Conservation (phyloP, 2,888 invertebrate species). For the Adineta ricciae region DNA sequence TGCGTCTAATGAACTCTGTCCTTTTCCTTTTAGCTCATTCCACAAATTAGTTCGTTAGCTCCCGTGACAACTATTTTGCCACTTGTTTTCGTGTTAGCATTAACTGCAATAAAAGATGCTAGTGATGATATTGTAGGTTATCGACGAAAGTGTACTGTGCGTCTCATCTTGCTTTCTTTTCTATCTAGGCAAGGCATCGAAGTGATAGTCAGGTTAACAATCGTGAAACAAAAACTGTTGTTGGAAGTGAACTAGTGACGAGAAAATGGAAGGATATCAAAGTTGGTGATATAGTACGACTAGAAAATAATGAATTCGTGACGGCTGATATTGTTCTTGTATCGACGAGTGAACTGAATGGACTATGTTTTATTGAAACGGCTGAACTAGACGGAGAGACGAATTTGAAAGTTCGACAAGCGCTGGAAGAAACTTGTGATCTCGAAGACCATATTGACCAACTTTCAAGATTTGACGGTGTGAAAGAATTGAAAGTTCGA, state of each 20-base stretch:
- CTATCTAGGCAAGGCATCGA: conserved; percentile 82
- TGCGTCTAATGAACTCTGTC: too few relatives aligned
- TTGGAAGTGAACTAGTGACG: conserved; percentile 77
- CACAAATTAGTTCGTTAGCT: conserved; percentile 88
- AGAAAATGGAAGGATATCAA: conserved; percentile 71
- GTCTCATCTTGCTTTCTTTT: too few relatives aligned
- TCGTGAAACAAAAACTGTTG: conserved; percentile 71
- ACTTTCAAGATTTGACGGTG: conserved; percentile 49
- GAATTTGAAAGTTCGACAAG: conserved; percentile 92
- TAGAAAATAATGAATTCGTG: conserved; percentile 83
- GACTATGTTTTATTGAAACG: conserved; percentile 97
- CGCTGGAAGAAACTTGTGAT: conserved; percentile 80
- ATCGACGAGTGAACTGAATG: conserved; percentile 94
- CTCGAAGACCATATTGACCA: conserved; percentile 72
- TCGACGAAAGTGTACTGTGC: conserved; percentile 35
- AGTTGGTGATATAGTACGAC: conserved; percentile 92
- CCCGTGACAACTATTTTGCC: conserved; percentile 92
- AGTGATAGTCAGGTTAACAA: conserved; percentile 97
- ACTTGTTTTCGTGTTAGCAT: conserved; percentile 77
- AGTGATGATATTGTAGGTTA: conserved; percentile 90
- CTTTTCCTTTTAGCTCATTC: conserved; percentile 61
- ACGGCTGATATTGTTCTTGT: conserved; percentile 88
- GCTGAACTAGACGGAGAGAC: conserved; percentile 98
- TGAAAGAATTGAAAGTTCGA: not conserved
- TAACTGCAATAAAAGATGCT: conserved; percentile 92